Base-by-base conservation (phyloP, 2,888 invertebrate genomes). In the Sipha maydis region DNA sequence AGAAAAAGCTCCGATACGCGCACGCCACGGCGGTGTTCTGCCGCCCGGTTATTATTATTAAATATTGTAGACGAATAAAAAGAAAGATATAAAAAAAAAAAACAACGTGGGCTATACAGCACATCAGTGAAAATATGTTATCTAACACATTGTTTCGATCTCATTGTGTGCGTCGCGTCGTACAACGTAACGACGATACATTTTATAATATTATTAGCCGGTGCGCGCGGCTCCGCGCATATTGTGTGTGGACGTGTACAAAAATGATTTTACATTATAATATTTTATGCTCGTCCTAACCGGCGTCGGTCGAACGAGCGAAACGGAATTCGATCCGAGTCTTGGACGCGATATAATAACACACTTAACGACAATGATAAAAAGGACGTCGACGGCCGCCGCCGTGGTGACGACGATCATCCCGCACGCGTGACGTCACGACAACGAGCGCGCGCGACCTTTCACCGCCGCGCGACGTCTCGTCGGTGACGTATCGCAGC, bases 91-190 rank as follows among this genome's bases (percentile, higher is more conserved):
- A n/a, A 61, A 67, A 8, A 82, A 48, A 34, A 34, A 61, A 56
- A 71, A 83, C 83, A 83, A 56, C 56, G 83, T 75, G 73, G 73
- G 75, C 83, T n/a, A 4, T 56, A 83, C 31, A 34, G n/a, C 38
- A 19, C 82, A 21, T 48, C 71, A n/a, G 75, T 83, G 73, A 83
- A 83, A 83, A 83, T 56, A 56, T 75, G 83, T 83, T 83, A 83
- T 83, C 83, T 83, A 83, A 75, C 83, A 54, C 83, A 73, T 83
- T 83, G 83, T 83, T 83, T 83, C 34, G 83, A 83, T 83, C 83
- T 41, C 71, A 73, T 83, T 83, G 82, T 71, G 28, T 28, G 21
- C 54, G 78, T 25, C 14, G 34, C 34, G 25, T 38, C 5, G 48
- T 82, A 67, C 71, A 41, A n/a, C 17, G 34, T 14, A 14, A 61